Evolutionary conservation across 2,797 vertebrate genomes (phyloP).

Genomic region (Todus mexicanus): DNA sequence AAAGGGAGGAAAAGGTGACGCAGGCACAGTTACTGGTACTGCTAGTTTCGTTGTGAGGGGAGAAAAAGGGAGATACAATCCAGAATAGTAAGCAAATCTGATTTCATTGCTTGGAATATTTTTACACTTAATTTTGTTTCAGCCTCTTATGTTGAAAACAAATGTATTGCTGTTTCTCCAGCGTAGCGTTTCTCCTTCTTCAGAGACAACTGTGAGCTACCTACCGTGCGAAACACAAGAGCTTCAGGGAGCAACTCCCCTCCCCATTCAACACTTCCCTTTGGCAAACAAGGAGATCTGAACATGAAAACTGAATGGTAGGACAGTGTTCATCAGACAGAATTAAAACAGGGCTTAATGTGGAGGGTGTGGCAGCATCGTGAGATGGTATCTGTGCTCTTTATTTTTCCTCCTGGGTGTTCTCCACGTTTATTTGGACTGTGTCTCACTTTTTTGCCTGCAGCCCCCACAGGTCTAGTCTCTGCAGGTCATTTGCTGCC

Average conservation of each 20-base stretch:
- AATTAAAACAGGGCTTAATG: not conserved
- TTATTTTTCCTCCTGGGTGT: not conserved
- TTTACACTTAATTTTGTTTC: not conserved
- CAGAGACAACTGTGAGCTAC: not conserved
- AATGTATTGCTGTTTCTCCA: not conserved
- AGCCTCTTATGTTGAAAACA: not conserved
- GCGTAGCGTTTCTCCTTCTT: accelerated
- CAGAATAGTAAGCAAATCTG: not conserved
- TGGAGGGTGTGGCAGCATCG: not conserved
- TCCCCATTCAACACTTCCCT: not conserved
- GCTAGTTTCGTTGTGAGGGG: not conserved
- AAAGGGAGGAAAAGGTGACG: not conserved
- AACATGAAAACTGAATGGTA: not conserved
- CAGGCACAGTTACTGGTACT: not conserved
- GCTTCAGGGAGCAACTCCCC: not conserved
- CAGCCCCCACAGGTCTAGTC: not conserved
- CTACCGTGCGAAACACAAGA: not conserved
- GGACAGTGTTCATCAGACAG: not conserved
- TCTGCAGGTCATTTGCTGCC: not conserved
- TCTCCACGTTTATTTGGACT: not conserved
- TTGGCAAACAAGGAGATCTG: not conserved
- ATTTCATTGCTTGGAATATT: not conserved
- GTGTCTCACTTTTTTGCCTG: not conserved
- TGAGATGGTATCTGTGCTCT: not conserved
- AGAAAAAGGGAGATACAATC: not conserved